Evolutionary conservation across 1,140 invertebrate species (phyloP).

Genomic region (Galleria mellonella): DNA sequence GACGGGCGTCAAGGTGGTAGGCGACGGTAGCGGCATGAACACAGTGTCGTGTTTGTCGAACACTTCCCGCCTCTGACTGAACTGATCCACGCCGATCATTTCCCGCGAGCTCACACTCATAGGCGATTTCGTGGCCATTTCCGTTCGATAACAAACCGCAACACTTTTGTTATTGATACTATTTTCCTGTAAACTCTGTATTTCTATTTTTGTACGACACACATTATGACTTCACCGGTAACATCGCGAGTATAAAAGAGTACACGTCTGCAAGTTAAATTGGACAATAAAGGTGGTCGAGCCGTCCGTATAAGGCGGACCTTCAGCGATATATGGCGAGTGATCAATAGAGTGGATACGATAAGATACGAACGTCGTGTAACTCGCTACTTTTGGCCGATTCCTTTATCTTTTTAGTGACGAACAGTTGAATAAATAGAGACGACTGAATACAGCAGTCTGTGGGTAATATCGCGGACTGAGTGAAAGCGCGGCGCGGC

Average conservation of each 20-base stretch:
- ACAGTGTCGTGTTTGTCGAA: conserved; percentile 66
- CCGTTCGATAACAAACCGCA: conserved; percentile 68
- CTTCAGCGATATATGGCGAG: conserved; percentile 62
- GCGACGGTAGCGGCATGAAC: conserved; percentile 52
- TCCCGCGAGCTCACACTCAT: conserved; percentile 63
- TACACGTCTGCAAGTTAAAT: conserved; percentile 61
- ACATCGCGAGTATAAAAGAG: conserved; percentile 55
- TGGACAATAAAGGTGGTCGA: conserved; percentile 64
- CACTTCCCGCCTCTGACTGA: conserved; percentile 67
- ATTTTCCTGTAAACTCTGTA: conserved; percentile 69
- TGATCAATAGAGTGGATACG: conserved; percentile 64
- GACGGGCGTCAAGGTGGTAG: conserved; percentile 27
- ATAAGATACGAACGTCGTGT: conserved; percentile 61
- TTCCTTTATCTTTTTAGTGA: conserved; percentile 65
- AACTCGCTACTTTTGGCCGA: conserved; percentile 39
- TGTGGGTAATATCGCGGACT: conserved; percentile 47
- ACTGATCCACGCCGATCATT: conserved; percentile 63
- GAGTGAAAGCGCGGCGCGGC: conserved; percentile 57
- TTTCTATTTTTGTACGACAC: conserved; percentile 63
- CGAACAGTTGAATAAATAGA: conserved; percentile 68
- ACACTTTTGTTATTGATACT: conserved; percentile 67
- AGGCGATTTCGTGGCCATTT: conserved; percentile 67
- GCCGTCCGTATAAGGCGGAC: conserved; percentile 57
- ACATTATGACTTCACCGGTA: conserved; percentile 71
- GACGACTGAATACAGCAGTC: conserved; percentile 46